Percentiles rank a stretch among this genome's conserved stretches.
These are phyloP conservation scores for Gnathonemus longibarbis DNA, from an alignment of 2,113 vertebrate genomes.

Conservation along the genomic window DNA sequence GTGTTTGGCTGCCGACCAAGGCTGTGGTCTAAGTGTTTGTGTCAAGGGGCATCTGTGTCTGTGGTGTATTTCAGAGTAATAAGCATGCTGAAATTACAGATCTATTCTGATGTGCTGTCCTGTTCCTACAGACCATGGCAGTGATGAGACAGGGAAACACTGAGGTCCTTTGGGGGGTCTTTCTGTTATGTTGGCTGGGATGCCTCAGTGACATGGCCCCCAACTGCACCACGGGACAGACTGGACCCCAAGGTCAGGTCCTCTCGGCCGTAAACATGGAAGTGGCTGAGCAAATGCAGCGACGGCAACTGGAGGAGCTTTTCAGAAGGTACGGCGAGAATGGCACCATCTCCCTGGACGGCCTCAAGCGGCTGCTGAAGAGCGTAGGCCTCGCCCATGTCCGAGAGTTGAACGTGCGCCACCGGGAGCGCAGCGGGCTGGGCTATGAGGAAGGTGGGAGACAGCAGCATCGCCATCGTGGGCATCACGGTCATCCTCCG, in stretches of 20 bases:
- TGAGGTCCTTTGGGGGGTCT: constrained; percentile 6
- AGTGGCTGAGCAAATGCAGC: constrained; percentile 64
- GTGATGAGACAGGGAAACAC: not conserved
- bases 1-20: not conserved
- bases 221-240: constrained; percentile 25
- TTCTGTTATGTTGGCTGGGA: not conserved
- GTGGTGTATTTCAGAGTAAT: not conserved
- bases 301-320: constrained; percentile 76
- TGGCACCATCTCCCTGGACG: constrained; percentile 76
- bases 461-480: constrained; percentile 16
- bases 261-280: constrained; percentile 51
- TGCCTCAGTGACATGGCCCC: not conserved
- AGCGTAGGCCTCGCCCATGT: constrained; percentile 75
- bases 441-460: constrained; percentile 15
- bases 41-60: not conserved
- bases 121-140: constrained; percentile 26
- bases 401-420: constrained; percentile 63
- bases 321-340: constrained; percentile 87
- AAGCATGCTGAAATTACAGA: not conserved
- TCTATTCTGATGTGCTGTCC: constrained; percentile 31
- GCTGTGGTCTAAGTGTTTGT: not conserved
- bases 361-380: constrained; percentile 73
- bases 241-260: not conserved
- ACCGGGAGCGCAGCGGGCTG: constrained; percentile 43
- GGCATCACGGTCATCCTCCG: constrained; percentile 25